These are phyloP conservation scores for Rotaria magnacalcarata DNA, from an alignment of 2,888 invertebrate genomes.

Conservation along the genomic window DNA sequence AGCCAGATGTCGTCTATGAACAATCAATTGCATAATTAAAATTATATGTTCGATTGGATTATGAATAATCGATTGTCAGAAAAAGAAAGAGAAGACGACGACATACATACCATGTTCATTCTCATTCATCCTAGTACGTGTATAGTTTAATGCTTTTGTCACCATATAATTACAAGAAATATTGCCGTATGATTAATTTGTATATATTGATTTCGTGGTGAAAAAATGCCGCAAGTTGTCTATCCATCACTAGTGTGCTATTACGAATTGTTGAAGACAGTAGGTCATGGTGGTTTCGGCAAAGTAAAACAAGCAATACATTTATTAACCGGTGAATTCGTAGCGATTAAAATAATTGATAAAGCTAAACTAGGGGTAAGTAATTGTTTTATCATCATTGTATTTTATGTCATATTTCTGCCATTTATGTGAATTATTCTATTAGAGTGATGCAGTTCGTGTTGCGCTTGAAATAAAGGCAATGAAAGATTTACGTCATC, in stretches of 20 bases:
- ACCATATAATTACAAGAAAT: too few species aligned
- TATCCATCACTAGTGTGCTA: not conserved
- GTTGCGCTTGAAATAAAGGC: constrained; percentile 72
- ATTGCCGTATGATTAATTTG: too few species aligned
- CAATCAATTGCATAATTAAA: too few species aligned
- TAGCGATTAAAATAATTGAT: constrained; percentile 47
- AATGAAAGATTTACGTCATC: constrained; percentile 68
- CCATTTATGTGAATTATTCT: not conserved
- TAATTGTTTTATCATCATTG: not conserved
- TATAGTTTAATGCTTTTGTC: too few species aligned
- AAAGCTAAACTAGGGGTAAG: constrained; percentile 43
- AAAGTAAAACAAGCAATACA: constrained; percentile 46
- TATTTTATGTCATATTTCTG: not conserved
- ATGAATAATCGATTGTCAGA: not conserved
- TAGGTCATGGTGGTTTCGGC: constrained; percentile 46
- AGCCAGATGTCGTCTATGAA: too few species aligned
- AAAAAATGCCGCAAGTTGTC: not conserved
- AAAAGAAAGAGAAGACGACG: not conserved
- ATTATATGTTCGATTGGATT: not conserved
- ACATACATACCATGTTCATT: not conserved
- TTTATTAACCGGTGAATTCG: constrained; percentile 42
- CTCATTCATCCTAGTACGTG: not conserved
- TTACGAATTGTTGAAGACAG: constrained; percentile 45
- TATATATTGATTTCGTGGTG: not conserved
- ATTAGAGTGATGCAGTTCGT: constrained; percentile 54